Base-by-base conservation (phyloP, 1,140 invertebrate genomes). In the Apis dorsata region DNA sequence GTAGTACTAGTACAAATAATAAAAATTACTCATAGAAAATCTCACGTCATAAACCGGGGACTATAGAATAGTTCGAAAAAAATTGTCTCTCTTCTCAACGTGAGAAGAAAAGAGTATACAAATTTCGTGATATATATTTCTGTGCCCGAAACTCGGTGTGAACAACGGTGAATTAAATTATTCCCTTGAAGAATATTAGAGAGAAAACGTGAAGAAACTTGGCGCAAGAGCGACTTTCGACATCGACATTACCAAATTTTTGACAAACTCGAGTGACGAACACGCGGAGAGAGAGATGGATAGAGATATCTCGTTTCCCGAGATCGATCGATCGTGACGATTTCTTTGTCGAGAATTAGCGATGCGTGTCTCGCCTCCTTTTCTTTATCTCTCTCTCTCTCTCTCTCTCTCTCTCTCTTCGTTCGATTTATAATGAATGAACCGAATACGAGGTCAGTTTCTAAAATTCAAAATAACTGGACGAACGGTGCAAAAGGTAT, bases 311-410 rank as follows among this genome's bases (percentile, higher is more conserved):
- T 19, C 44, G 34, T 69, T 83, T 63, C 28, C 21, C 65, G 60
- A 63, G 76, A 57, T 74, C 76, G 78, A 85, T 86, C 81, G 63
- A 71, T 82, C 85, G 79, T 82, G 63, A 85, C 85, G 57, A 66
- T 66, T 84, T 85, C 73, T 81, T 78, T 63, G 53, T 12, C 11
- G 3, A 44, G 1, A 34, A 79, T 77, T 80, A 66, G 28, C 71
- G 72, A 66, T 17, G 72, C 68, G 79, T 85, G n/a, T 73, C 77
- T 3, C 51, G 17, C 24, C 10, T 28, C 51, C 10, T 34, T 34
- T 34, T 34, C 34, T 34, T 34, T 3, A 34, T 53, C 9, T 82
- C 70, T 49, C 74, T 19, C 13, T 65, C 19, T 11, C 9, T 28
- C 17, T 59, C 1, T 53, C 9, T 82, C 70, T 55, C 74, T 19